phyloP scores from a whole-genome alignment of 92 coral and sea anemone genomes.

The Umimayanthus chanpuru region DNA sequence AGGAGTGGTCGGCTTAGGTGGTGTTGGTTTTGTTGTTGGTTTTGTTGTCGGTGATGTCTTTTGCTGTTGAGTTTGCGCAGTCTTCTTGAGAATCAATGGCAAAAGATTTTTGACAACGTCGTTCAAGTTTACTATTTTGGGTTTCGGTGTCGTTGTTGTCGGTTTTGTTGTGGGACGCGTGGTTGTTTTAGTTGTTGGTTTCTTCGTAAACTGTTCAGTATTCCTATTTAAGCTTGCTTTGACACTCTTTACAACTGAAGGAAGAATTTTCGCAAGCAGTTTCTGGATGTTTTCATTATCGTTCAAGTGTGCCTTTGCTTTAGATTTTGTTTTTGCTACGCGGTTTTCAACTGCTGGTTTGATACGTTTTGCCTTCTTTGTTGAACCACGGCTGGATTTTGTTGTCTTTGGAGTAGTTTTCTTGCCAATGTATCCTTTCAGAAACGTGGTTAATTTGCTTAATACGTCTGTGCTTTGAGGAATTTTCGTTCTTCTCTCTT shows the following conservation, averaged over 20 bases:
- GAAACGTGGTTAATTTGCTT: background rate
- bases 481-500: constrained; percentile 24
- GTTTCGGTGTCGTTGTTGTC: constrained; percentile 30
- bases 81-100: constrained; percentile 71
- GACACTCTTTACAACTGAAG: constrained; percentile 67
- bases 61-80: constrained; percentile 16
- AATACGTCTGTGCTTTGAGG: background rate
- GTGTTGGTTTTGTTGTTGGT: constrained; percentile 50
- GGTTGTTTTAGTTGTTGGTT: constrained; percentile 20
- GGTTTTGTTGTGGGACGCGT: constrained; percentile 49
- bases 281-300: constrained; percentile 48
- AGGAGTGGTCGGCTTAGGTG: constrained; percentile 51
- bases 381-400: constrained; percentile 8
- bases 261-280: constrained; percentile 67
- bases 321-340: background rate
- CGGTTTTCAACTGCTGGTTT: constrained; percentile 7
- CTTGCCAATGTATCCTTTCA: background rate
- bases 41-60: constrained; percentile 45
- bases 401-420: background rate
- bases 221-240: constrained; percentile 43
- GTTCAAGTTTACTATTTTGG: constrained; percentile 55
- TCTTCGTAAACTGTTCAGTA: constrained; percentile 1
- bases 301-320: constrained; percentile 19
- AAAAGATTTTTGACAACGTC: constrained; percentile 68
- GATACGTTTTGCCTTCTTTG: constrained; percentile 6